Conservation (phyloP, 2,113 vertebrate genomes). For the Anarhynchus alexandrinus region DNA sequence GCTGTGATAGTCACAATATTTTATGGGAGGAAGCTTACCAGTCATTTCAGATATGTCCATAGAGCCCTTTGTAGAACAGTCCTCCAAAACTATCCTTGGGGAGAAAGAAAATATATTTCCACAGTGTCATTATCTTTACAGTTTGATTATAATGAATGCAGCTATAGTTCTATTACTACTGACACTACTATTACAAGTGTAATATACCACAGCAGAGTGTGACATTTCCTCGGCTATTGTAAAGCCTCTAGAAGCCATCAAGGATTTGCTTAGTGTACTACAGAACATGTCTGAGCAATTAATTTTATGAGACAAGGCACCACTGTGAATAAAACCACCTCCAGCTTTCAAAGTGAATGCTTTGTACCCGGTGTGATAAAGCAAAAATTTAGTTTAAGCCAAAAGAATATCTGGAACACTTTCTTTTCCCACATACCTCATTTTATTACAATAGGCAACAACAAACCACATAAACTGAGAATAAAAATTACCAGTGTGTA, state of each 20-base stretch:
- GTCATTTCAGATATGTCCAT: neutral
- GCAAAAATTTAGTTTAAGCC: neutral
- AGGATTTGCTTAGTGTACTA: conserved; percentile 43
- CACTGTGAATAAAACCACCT: conserved; percentile 42
- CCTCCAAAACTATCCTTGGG: neutral
- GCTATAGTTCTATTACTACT: conserved; percentile 3
- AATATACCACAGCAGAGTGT: conserved; percentile 3
- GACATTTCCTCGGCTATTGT: conserved; percentile 31
- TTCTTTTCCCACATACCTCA: neutral
- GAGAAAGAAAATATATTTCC: conserved; percentile 18
- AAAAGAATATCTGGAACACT: neutral
- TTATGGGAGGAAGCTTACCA: neutral
- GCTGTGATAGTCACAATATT: neutral
- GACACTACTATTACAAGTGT: neutral
- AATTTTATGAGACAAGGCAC: conserved; percentile 51
- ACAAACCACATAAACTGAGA: neutral
- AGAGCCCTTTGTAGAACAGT: neutral
- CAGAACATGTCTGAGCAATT: conserved; percentile 39
- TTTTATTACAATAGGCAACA: neutral
- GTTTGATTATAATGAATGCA: conserved; percentile 31
- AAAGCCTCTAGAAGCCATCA: conserved; percentile 32
- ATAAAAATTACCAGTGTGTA: neutral
- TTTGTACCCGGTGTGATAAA: neutral
- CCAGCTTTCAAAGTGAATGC: conserved; percentile 2
- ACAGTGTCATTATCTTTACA: conserved; percentile 24